Conservation (phyloP, 2,888 invertebrate genomes). For the Xylota segnis region DNA sequence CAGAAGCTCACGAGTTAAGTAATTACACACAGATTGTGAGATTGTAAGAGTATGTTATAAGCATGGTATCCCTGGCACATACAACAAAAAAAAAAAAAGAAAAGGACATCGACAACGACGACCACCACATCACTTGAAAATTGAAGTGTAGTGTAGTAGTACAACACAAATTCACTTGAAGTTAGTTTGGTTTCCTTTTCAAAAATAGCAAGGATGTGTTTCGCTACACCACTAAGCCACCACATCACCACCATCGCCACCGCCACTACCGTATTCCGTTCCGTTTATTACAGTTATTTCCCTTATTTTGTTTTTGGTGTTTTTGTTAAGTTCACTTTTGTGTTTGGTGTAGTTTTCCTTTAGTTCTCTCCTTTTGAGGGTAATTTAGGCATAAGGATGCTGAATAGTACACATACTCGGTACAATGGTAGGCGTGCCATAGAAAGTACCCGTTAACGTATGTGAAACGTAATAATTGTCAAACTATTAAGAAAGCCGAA, state of each 20-base stretch:
- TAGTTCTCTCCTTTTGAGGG: background rate
- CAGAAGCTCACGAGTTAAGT: constrained; percentile 66
- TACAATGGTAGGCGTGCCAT: constrained; percentile 4
- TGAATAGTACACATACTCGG: constrained; percentile 9
- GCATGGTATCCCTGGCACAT: background rate
- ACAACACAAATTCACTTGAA: constrained; percentile 51
- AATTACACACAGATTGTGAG: constrained; percentile 69
- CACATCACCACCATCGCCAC: background rate
- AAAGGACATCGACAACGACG: constrained; percentile 57
- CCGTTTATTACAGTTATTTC: constrained; percentile 53
- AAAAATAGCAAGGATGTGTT: constrained; percentile 25
- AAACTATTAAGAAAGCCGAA: constrained; percentile 75
- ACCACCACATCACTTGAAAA: constrained; percentile 58
- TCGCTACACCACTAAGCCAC: no score
- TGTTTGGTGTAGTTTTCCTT: constrained; percentile 12
- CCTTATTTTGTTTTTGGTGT: constrained; percentile 35
- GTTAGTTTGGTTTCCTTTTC: constrained; percentile 32
- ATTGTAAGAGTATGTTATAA: constrained; percentile 39
- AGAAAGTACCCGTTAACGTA: constrained; percentile 26
- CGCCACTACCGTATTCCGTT: constrained; percentile 4
- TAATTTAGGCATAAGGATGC: constrained; percentile 49
- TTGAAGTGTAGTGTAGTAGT: constrained; percentile 42
- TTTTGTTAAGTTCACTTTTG: constrained; percentile 28
- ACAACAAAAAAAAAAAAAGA: background rate
- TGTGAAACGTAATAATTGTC: constrained; percentile 69